Evolutionary conservation across 2,888 invertebrate genomes (phyloP).

Genomic region (Celastrina argiolus): DNA sequence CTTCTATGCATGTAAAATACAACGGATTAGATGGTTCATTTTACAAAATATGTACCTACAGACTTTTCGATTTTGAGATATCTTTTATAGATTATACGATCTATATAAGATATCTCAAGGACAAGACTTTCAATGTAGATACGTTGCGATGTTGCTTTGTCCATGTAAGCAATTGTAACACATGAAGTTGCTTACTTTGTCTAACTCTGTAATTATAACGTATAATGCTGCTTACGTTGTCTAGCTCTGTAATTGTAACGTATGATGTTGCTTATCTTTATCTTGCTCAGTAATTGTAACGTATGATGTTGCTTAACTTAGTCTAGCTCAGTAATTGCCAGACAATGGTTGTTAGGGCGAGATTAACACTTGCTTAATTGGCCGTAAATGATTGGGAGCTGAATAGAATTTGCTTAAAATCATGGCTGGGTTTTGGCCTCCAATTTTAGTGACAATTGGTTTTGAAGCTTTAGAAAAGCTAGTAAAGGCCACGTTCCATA

Average conservation of each 20-base stretch:
- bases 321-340: slow-evolving; percentile 24
- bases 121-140: too few relatives aligned
- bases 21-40: too few relatives aligned
- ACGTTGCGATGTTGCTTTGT: too few relatives aligned
- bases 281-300: background rate
- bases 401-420: background rate
- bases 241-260: too few relatives aligned
- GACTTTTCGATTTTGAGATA: too few relatives aligned
- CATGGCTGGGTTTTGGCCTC: background rate
- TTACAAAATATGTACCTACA: too few relatives aligned
- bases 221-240: background rate
- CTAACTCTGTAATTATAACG: slow-evolving; percentile 23
- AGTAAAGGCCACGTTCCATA: too few relatives aligned
- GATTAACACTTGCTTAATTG: slow-evolving; percentile 73
- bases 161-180: background rate
- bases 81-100: too few relatives aligned
- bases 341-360: slow-evolving; percentile 25
- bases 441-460: background rate
- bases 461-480: background rate
- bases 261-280: background rate
- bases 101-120: too few relatives aligned
- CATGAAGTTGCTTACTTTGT: slow-evolving; percentile 19
- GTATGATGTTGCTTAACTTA: slow-evolving; percentile 15
- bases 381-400: slow-evolving; percentile 58
- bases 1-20: too few relatives aligned